Conservation (phyloP, 92 coral and sea anemone genomes). For the Phenganax marumi region DNA sequence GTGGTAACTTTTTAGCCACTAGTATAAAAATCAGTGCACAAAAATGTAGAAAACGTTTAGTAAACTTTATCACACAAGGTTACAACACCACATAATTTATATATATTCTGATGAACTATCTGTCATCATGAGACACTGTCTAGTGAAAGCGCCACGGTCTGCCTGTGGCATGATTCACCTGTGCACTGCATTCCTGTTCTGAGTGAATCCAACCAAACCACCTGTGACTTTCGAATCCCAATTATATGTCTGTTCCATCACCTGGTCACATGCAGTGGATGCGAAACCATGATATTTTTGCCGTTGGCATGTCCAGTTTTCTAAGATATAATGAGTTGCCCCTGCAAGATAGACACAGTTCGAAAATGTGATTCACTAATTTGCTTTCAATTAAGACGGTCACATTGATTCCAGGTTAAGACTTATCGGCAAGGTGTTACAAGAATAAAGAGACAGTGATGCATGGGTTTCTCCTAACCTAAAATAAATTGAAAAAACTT, state of each 20-base stretch:
- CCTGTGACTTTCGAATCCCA: conserved; percentile 24
- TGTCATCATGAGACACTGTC: conserved; percentile 15
- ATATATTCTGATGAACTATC: not conserved
- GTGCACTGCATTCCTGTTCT: conserved; percentile 6
- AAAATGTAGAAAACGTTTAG: no score
- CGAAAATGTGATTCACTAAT: not conserved
- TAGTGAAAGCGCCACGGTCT: conserved; percentile 8
- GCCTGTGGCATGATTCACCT: conserved; percentile 29
- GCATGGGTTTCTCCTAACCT: no score
- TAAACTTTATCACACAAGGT: no score
- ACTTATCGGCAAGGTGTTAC: no score
- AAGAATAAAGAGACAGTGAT: no score
- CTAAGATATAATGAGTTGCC: not conserved
- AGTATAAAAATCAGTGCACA: no score
- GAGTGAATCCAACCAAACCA: not conserved
- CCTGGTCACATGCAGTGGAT: conserved; percentile 34
- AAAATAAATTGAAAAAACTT: no score
- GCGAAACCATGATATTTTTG: conserved; percentile 6
- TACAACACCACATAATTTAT: no score
- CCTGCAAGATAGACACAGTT: not conserved
- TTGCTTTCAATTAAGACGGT: no score
- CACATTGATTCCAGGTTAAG: no score
- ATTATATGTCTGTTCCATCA: conserved; percentile 30
- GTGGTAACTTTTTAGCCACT: no score
- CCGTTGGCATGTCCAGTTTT: conserved; percentile 35